A percentile compares a stretch with the other conserved stretches of the same genome.
Conservation (phyloP, 1,140 invertebrate genomes). For the Acromyrmex heyeri region DNA sequence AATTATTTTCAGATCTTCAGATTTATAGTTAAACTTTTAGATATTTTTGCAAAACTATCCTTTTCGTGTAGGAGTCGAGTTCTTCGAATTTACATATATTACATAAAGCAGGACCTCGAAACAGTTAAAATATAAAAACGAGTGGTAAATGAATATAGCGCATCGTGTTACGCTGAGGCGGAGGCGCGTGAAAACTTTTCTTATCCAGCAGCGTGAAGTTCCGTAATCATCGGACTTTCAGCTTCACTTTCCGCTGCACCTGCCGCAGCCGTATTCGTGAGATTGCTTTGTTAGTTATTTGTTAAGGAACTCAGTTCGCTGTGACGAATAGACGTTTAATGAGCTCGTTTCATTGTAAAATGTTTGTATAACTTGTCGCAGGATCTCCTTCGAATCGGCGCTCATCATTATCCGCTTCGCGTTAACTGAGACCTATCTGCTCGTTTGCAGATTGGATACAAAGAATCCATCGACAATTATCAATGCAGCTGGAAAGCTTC, state of each 20-base stretch:
- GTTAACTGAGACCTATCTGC: constrained; percentile 9
- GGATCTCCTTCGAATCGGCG: constrained; percentile 36
- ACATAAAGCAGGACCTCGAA: not conserved
- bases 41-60: too few species aligned
- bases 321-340: constrained; percentile 61
- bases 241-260: constrained; percentile 56
- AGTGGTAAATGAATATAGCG: constrained; percentile 15
- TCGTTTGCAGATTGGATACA: not conserved
- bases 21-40: too few species aligned
- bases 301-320: constrained; percentile 40
- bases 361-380: constrained; percentile 67
- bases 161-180: constrained; percentile 20
- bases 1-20: too few species aligned
- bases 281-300: constrained; percentile 68
- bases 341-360: constrained; percentile 73
- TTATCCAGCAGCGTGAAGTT: constrained; percentile 68
- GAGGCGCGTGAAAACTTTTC: constrained; percentile 64
- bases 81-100: too few species aligned
- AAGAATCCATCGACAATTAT: constrained; percentile 44
- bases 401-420: constrained; percentile 62
- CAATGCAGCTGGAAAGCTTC: not conserved
- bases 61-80: not conserved
- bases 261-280: constrained; percentile 61
- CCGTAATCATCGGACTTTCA: constrained; percentile 70
- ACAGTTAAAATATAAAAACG: constrained; percentile 7